These are phyloP conservation scores for Argyrosomus regius DNA, from an alignment of 2,797 vertebrate species.

Conservation along the genomic window DNA sequence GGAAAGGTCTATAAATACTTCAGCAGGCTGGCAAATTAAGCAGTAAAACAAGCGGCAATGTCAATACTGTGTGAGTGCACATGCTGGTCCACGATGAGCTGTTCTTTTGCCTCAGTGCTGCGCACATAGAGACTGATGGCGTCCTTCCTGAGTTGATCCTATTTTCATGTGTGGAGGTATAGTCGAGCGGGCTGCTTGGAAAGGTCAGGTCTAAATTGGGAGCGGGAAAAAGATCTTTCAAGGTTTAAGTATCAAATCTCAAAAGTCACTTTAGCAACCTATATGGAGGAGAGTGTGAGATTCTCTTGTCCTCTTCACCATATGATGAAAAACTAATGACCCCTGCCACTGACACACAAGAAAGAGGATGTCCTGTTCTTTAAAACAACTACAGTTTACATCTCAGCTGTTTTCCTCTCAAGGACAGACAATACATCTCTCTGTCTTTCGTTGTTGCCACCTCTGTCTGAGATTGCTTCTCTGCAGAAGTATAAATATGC, in stretches of 20 bases:
- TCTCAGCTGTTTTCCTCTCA: slow-evolving; percentile 39
- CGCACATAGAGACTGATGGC: slow-evolving; percentile 43
- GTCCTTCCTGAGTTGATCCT: slow-evolving; percentile 48
- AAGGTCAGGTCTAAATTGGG: slow-evolving; percentile 81
- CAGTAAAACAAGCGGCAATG: slow-evolving; percentile 57
- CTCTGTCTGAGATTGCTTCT: slow-evolving; percentile 5
- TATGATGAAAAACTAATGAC: slow-evolving; percentile 67
- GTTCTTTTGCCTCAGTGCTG: slow-evolving; percentile 16
- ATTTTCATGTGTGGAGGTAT: slow-evolving; percentile 54
- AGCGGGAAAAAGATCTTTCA: slow-evolving; percentile 65
- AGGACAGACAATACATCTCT: slow-evolving; percentile 1
- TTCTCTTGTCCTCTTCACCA: slow-evolving; percentile 56
- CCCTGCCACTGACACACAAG: slow-evolving; percentile 14
- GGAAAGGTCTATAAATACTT: slow-evolving; percentile 69
- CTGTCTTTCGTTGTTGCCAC: not conserved
- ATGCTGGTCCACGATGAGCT: slow-evolving; percentile 26
- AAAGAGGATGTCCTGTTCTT: slow-evolving; percentile 28
- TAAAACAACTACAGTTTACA: slow-evolving; percentile 23
- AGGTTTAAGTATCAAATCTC: slow-evolving; percentile 76
- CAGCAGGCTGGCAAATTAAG: slow-evolving; percentile 53
- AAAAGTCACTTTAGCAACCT: slow-evolving; percentile 67
- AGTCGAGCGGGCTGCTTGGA: slow-evolving; percentile 49
- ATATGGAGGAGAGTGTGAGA: slow-evolving; percentile 35
- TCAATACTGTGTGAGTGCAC: slow-evolving; percentile 36
- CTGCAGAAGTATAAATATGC: slow-evolving; percentile 26